Conservation (phyloP, 2,888 invertebrate genomes). For the Athalia cordata region DNA sequence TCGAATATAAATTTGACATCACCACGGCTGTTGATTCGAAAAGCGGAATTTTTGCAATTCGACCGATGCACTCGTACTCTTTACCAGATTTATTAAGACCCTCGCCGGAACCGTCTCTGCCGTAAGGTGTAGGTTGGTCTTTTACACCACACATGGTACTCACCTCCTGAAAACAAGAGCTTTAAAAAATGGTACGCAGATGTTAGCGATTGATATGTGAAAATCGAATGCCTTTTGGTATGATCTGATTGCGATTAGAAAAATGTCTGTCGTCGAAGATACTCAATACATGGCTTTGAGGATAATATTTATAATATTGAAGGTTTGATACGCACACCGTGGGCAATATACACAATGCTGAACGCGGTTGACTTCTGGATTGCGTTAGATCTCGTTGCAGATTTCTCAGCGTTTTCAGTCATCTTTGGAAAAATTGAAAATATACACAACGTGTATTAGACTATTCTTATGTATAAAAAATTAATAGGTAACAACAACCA, state of each 20-base stretch:
- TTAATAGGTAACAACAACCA: too few species aligned
- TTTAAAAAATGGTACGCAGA: neutral
- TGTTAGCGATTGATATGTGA: neutral
- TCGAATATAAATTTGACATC: slow-evolving; percentile 56
- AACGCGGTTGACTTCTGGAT: slow-evolving; percentile 9
- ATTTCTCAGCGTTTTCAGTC: neutral
- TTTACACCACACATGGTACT: slow-evolving; percentile 58
- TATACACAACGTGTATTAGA: too few species aligned
- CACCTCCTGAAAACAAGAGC: slow-evolving; percentile 56
- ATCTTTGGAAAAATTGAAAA: slow-evolving; percentile 4
- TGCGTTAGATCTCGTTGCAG: neutral
- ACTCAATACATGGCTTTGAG: too few species aligned
- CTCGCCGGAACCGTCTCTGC: slow-evolving; percentile 28
- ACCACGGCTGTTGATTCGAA: slow-evolving; percentile 56
- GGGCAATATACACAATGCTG: slow-evolving; percentile 29
- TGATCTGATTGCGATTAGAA: too few species aligned
- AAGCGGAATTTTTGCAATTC: slow-evolving; percentile 56
- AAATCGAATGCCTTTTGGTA: neutral
- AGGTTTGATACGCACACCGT: slow-evolving; percentile 22
- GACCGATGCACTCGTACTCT: slow-evolving; percentile 50
- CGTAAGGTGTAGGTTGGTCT: slow-evolving; percentile 47
- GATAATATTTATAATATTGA: too few species aligned
- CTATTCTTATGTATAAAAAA: too few species aligned
- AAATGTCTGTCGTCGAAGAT: too few species aligned
- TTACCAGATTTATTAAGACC: slow-evolving; percentile 40